Conservation (phyloP, 2,113 vertebrate species). For the Xenus cinereus region DNA sequence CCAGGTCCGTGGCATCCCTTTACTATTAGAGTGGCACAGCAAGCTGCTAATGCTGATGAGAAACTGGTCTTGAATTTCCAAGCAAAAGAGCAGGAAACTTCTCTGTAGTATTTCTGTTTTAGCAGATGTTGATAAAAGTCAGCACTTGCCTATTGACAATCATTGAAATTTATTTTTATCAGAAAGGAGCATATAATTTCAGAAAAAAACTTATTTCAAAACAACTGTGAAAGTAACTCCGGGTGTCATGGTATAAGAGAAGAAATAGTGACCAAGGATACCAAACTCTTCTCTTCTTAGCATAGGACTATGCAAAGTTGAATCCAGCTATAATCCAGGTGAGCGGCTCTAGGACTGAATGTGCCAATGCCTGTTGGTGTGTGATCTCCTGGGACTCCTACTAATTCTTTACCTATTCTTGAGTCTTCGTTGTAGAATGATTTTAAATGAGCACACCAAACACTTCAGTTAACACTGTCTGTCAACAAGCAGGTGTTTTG, state of each 20-base stretch:
- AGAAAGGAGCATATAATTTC: not conserved
- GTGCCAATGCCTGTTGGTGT: fast-evolving
- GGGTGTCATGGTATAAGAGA: not conserved
- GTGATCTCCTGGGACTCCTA: not conserved
- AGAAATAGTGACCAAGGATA: not conserved
- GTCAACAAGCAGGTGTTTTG: not conserved
- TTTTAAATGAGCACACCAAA: not conserved
- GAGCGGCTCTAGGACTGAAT: not conserved
- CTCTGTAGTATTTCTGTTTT: not conserved
- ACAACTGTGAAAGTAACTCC: not conserved
- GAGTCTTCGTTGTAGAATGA: not conserved
- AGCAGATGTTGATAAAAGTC: not conserved
- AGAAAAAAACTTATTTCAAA: not conserved
- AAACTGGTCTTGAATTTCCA: not conserved
- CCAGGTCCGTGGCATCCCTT: not conserved
- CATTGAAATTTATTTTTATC: not conserved
- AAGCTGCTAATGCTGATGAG: not conserved
- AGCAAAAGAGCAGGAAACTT: not conserved
- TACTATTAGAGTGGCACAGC: not conserved
- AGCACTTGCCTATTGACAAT: not conserved
- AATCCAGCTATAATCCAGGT: not conserved
- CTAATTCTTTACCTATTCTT: not conserved
- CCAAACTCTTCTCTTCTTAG: not conserved
- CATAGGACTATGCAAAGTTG: not conserved
- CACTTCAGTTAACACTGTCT: not conserved